Percentiles rank a stretch among this genome's conserved stretches.
phyloP scores from a whole-genome alignment of 2,113 vertebrate genomes.

The Electrona antarctica region DNA sequence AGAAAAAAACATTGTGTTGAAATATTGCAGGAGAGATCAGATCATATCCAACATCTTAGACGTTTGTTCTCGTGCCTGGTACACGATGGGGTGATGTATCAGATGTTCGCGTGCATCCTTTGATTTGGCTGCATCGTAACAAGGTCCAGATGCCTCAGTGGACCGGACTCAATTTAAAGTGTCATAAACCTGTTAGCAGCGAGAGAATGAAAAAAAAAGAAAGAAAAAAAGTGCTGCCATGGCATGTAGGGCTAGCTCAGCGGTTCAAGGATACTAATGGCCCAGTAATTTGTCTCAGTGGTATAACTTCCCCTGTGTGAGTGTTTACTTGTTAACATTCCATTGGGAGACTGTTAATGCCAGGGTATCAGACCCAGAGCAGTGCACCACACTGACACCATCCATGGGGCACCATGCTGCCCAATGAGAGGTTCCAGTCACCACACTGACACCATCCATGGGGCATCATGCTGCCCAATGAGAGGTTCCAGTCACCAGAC shows the following conservation, averaged over 20 bases:
- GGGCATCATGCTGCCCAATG: neutral
- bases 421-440: too few species aligned
- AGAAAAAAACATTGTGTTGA: conserved; percentile 38
- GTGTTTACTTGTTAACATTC: conserved; percentile 76
- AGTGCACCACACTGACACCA: neutral
- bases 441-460: conserved; percentile 14
- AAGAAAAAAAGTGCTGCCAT: neutral
- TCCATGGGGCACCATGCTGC: too few species aligned
- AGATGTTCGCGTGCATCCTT: conserved; percentile 69
- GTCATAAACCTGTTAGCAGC: conserved; percentile 70
- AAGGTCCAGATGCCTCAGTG: conserved; percentile 69
- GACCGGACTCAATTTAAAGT: conserved; percentile 59
- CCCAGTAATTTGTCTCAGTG: conserved; percentile 68
- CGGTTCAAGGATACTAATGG: conserved; percentile 56
- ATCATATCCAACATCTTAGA: conserved; percentile 34
- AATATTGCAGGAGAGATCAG: conserved; percentile 28
- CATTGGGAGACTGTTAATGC: conserved; percentile 54
- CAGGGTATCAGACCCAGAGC: conserved; percentile 40
- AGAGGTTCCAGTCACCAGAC: neutral
- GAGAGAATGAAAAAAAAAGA: conserved; percentile 12
- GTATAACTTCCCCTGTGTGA: conserved; percentile 52
- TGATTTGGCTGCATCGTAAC: conserved; percentile 68
- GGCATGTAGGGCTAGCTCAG: conserved; percentile 52
- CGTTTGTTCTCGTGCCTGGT: conserved; percentile 53
- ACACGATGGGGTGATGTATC: conserved; percentile 60